Base-by-base conservation (phyloP, 2,113 vertebrate species). In the Prietella phreatophila region DNA sequence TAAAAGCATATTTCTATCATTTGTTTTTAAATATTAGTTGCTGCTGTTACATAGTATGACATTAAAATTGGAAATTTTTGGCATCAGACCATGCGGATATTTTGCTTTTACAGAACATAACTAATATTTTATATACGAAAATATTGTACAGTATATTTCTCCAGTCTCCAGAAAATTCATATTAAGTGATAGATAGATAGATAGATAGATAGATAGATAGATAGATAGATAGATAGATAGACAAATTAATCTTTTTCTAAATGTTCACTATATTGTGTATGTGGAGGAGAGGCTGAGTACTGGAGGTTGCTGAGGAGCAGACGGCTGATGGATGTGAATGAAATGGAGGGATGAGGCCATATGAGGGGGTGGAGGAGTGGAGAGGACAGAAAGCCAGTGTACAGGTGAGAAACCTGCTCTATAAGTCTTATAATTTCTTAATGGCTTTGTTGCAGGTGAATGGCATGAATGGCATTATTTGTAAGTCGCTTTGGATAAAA, bases 341-440 rank as follows among this genome's bases (percentile, higher is more conserved):
- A 79, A 85, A 84, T 71, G 42, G 50, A 80, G 50, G 30, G 30
- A 75, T 81, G 4, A 9, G 65, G 80, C 86, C 63, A 84, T 10
- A 90, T 83, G 56, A 75, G 71, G 69, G 17, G 76, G 84, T 87
- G 42, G 55, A 85, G 78, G 69, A 85, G 25, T 61, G 73, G 42
- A 85, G 85, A 84, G 73, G 69, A 85, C 80, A 61, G 27, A 73
- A 87, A 78, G 73, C 20, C 67, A 39, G 58, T 53, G 60, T 73
- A 84, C 83, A 30, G 83, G 78, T 86, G 86, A 84, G 65, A 76
- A 92, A 89, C 88, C 89, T 89, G 87, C 71, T 89, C 73, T 79
- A 65, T 27, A 61, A 79, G 25, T 6, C 13, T 79, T 53, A n/a
- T n/a, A 79, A 50, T 42, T 42, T 75, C 39, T 22, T 75, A 47